Evolutionary conservation across 1,140 invertebrate species (phyloP).

Genomic region (Antheraea mylitta): DNA sequence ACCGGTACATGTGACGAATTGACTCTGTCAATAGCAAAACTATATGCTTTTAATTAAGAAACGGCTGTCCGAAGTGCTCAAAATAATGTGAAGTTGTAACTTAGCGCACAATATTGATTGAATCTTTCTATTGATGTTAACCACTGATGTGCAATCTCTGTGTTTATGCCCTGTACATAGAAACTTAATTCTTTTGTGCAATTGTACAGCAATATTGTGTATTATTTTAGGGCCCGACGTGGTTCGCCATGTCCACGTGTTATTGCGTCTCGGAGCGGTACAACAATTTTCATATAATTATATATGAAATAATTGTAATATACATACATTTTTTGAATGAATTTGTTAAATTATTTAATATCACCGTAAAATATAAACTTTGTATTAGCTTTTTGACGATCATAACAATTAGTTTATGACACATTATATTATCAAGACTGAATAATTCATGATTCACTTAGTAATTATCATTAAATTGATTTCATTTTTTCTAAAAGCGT

Average conservation of each 20-base stretch:
- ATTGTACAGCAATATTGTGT: constrained; percentile 51
- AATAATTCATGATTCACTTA: neutral
- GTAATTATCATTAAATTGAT: neutral
- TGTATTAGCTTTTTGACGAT: neutral
- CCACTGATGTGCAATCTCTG: constrained; percentile 64
- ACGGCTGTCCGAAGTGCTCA: constrained; percentile 74
- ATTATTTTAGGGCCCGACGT: constrained; percentile 20
- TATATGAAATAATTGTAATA: no score
- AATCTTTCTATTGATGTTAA: constrained; percentile 69
- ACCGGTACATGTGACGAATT: constrained; percentile 41
- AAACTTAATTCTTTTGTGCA: constrained; percentile 50
- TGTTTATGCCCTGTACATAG: constrained; percentile 66
- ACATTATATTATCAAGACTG: constrained; percentile 4
- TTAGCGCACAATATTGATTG: constrained; percentile 71
- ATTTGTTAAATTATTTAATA: no score
- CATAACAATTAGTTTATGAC: neutral
- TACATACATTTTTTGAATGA: no score
- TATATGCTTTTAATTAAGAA: constrained; percentile 59
- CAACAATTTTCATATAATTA: neutral
- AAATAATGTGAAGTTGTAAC: constrained; percentile 71
- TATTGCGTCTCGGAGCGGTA: neutral
- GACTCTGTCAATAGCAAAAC: constrained; percentile 76
- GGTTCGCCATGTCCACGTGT: neutral
- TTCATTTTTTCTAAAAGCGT: constrained; percentile 1
- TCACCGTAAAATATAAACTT: no score